phyloP scores from a whole-genome alignment of 2,888 invertebrate genomes.

The Mesochorus sp. region DNA sequence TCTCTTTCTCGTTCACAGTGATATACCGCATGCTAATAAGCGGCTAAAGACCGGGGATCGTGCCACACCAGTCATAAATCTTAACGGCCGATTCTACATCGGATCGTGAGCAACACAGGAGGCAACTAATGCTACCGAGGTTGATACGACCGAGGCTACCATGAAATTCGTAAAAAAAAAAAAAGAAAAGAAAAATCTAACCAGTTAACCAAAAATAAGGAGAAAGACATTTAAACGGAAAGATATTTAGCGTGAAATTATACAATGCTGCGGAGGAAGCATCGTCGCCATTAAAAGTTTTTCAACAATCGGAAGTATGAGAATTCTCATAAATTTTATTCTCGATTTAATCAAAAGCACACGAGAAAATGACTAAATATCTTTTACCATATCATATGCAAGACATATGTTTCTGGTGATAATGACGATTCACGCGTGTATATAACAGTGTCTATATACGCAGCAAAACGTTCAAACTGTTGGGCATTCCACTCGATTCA shows the following conservation, averaged over 20 bases:
- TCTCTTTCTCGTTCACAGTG: conserved; percentile 70
- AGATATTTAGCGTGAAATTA: neutral
- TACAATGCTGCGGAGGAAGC: neutral
- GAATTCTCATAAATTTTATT: too few relatives aligned
- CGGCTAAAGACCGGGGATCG: conserved; percentile 81
- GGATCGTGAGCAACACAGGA: conserved; percentile 39
- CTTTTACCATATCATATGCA: too few relatives aligned
- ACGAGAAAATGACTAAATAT: too few relatives aligned
- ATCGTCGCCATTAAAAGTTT: neutral
- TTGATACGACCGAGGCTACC: conserved; percentile 19
- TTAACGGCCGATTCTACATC: conserved; percentile 75
- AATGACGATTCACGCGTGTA: conserved; percentile 32
- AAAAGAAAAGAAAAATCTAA: neutral
- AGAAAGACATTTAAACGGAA: neutral
- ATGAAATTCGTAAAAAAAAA: neutral
- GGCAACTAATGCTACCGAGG: conserved; percentile 23
- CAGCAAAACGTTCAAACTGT: conserved; percentile 2
- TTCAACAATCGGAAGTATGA: too few relatives aligned
- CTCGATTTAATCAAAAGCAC: too few relatives aligned
- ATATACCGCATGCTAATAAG: conserved; percentile 83
- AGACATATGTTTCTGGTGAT: neutral
- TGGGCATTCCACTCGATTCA: conserved; percentile 31
- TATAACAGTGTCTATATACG: neutral
- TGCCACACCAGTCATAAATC: conserved; percentile 79
- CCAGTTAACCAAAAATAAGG: neutral